Evolutionary conservation across 2,888 invertebrate genomes (phyloP).

Genomic region (Petrophora chlorosata): DNA sequence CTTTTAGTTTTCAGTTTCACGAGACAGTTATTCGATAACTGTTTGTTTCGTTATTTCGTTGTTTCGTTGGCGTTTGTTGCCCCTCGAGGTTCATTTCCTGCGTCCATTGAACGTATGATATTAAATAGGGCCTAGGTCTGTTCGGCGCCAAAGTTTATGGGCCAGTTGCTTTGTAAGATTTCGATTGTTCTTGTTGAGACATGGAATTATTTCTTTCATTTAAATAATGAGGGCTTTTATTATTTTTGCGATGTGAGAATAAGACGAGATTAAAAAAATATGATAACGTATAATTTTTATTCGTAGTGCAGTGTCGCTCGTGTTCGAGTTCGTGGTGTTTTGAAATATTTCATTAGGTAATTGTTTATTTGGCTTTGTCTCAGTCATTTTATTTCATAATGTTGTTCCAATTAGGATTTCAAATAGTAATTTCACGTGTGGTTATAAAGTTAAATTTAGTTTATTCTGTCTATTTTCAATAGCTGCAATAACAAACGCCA

Average conservation of each 20-base stretch:
- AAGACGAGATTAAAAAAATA: too few relatives aligned
- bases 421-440: too few relatives aligned
- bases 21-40: slow-evolving; percentile 29
- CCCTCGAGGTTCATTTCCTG: slow-evolving; percentile 31
- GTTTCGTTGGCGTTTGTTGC: slow-evolving; percentile 29
- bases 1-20: slow-evolving; percentile 48
- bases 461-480: too few relatives aligned
- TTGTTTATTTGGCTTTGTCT: too few relatives aligned
- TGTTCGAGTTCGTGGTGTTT: too few relatives aligned
- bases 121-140: slow-evolving; percentile 25
- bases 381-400: too few relatives aligned
- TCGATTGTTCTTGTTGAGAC: slow-evolving; percentile 16
- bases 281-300: too few relatives aligned
- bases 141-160: slow-evolving; percentile 22
- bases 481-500: neutral
- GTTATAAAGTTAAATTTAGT: too few relatives aligned
- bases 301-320: too few relatives aligned
- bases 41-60: slow-evolving; percentile 30
- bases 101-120: slow-evolving; percentile 30
- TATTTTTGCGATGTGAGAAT: neutral
- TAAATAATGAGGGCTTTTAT: neutral
- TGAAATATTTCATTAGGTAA: too few relatives aligned
- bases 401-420: too few relatives aligned
- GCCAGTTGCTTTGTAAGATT: slow-evolving; percentile 16
- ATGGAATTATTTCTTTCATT: slow-evolving; percentile 11